Evolutionary conservation across 92 coral and sea anemone genomes (phyloP).

Genomic region (Virgularia gustaviana): DNA sequence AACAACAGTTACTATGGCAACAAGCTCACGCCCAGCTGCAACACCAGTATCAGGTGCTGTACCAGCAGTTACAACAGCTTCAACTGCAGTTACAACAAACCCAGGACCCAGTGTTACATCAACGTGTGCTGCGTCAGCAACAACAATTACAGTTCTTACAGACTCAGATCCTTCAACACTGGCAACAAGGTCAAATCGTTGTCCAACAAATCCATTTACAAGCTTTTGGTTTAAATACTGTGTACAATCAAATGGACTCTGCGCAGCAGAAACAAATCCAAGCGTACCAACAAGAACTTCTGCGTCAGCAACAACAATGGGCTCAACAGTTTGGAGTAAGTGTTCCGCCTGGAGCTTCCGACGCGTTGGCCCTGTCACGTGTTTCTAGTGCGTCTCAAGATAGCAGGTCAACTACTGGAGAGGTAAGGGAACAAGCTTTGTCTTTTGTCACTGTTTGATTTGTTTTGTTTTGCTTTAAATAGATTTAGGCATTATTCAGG

Average conservation of each 20-base stretch:
- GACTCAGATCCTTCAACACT: slow-evolving; percentile 41
- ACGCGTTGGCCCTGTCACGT: neutral
- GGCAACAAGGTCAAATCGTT: slow-evolving; percentile 35
- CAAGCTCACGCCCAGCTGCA: slow-evolving; percentile 46
- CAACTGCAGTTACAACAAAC: slow-evolving; percentile 73
- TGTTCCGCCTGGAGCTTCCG: neutral
- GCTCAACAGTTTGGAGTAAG: slow-evolving; percentile 57
- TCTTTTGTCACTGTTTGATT: neutral
- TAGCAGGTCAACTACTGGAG: neutral
- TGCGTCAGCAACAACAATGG: slow-evolving; percentile 83
- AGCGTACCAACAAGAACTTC: slow-evolving; percentile 74
- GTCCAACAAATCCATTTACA: slow-evolving; percentile 37
- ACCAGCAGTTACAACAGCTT: slow-evolving; percentile 71
- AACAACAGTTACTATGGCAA: slow-evolving; percentile 41
- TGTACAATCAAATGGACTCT: slow-evolving; percentile 44
- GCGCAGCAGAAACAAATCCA: slow-evolving; percentile 71
- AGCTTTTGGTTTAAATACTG: slow-evolving; percentile 31
- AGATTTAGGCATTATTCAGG: no score
- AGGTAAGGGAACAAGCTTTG: neutral
- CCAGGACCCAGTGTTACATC: slow-evolving; percentile 44
- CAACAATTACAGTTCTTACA: slow-evolving; percentile 62
- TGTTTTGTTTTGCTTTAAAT: no score
- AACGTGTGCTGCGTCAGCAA: slow-evolving; percentile 68
- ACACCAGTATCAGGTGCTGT: slow-evolving; percentile 58
- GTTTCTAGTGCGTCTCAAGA: neutral